Percentiles rank a stretch among this genome's conserved stretches.
Evolutionary conservation across 2,888 invertebrate genomes (phyloP).

Genomic region (Thalpophila matura): DNA sequence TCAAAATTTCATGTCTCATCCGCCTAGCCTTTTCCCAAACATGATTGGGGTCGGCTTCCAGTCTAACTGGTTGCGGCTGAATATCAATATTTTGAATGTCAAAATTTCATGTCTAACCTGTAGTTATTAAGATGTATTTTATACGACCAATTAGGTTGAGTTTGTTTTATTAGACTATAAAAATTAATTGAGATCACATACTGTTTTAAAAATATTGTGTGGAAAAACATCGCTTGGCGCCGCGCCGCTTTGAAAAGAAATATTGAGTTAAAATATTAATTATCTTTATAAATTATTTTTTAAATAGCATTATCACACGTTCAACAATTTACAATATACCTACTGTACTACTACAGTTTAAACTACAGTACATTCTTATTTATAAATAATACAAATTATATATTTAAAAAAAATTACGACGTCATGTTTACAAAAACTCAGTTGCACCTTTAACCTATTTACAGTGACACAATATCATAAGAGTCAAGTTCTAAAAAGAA

Average conservation of each 20-base stretch:
- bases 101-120: too few relatives aligned
- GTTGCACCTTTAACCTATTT: slow-evolving; percentile 61
- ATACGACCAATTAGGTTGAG: background rate
- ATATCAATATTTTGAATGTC: too few relatives aligned
- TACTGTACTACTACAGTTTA: too few relatives aligned
- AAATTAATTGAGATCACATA: slow-evolving; percentile 6
- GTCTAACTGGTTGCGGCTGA: too few relatives aligned
- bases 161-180: slow-evolving; percentile 12
- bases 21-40: too few relatives aligned
- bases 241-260: background rate
- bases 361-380: too few relatives aligned
- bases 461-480: slow-evolving; percentile 53
- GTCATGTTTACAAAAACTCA: slow-evolving; percentile 40
- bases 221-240: background rate
- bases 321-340: too few relatives aligned
- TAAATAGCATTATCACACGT: too few relatives aligned
- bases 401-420: background rate
- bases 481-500: slow-evolving; percentile 63
- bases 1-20: too few relatives aligned
- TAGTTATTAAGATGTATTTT: background rate
- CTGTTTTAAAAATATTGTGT: slow-evolving; percentile 1
- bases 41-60: too few relatives aligned
- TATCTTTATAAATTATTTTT: too few relatives aligned
- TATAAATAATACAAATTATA: too few relatives aligned
- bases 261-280: background rate